Conservation (phyloP, 1,140 invertebrate genomes). For the Delia radicum region DNA sequence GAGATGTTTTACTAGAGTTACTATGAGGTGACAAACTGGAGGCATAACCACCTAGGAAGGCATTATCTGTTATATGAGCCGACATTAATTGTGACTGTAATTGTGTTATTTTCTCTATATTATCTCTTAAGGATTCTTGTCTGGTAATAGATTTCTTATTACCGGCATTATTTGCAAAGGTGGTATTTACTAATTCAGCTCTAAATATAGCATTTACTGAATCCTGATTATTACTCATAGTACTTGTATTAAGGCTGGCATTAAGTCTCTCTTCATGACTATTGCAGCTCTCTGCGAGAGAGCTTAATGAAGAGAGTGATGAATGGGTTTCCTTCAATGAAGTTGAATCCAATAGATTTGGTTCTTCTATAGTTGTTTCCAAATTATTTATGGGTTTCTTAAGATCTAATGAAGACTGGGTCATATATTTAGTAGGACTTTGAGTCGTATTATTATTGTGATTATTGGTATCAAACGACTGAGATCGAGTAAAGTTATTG, state of each 20-base stretch:
- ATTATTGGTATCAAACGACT: conserved; percentile 41
- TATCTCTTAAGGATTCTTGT: conserved; percentile 51
- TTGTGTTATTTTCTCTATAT: conserved; percentile 54
- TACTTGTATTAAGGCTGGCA: not conserved
- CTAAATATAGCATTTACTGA: conserved; percentile 18
- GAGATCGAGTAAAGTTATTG: conserved; percentile 43
- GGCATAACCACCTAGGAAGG: conserved; percentile 28
- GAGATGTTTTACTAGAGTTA: not conserved
- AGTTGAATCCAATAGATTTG: not conserved
- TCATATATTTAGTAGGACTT: conserved; percentile 42
- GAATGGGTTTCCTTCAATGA: not conserved
- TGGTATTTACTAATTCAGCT: conserved; percentile 51
- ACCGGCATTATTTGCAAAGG: conserved; percentile 28
- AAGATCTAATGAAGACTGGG: conserved; percentile 54
- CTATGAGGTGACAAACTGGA: not conserved
- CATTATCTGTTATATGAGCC: conserved; percentile 42
- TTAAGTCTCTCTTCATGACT: conserved; percentile 12
- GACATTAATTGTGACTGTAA: conserved; percentile 54
- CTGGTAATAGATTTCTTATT: conserved; percentile 38
- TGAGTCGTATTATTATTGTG: conserved; percentile 5
- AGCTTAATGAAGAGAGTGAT: conserved; percentile 5
- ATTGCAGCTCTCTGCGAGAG: conserved; percentile 32
- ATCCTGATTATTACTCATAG: not conserved
- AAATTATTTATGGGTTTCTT: conserved; percentile 42
- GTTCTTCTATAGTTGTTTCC: conserved; percentile 48